Evolutionary conservation across 2,888 invertebrate species (phyloP).

Genomic region (Drosophila mulleri): DNA sequence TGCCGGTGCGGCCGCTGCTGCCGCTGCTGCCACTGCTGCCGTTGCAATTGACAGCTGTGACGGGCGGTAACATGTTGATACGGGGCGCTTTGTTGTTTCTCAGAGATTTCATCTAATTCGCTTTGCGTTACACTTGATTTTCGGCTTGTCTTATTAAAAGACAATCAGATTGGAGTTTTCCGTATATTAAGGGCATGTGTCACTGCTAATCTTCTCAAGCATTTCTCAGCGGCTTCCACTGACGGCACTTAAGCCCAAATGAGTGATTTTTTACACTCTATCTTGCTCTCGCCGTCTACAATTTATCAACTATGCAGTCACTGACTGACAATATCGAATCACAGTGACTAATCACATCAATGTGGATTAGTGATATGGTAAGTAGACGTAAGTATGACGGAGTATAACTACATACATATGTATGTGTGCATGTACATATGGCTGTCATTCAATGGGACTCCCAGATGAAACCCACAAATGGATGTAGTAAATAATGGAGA

Average conservation of each 20-base stretch:
- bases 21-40: background rate
- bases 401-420: too few relatives aligned
- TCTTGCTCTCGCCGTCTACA: background rate
- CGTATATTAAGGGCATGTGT: slow-evolving; percentile 47
- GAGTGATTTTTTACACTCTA: slow-evolving; percentile 39
- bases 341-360: slow-evolving; percentile 25
- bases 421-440: background rate
- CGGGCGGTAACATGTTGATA: slow-evolving; percentile 63
- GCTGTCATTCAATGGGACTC: background rate
- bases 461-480: background rate
- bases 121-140: slow-evolving; percentile 62
- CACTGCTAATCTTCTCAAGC: slow-evolving; percentile 46
- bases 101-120: slow-evolving; percentile 60
- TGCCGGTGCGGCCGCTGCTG: slow-evolving; percentile 17
- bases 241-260: slow-evolving; percentile 42
- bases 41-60: slow-evolving; percentile 69
- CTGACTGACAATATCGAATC: slow-evolving; percentile 21
- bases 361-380: slow-evolving; percentile 10
- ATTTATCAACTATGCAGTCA: slow-evolving; percentile 12
- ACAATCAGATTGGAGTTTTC: slow-evolving; percentile 53
- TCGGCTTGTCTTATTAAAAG: slow-evolving; percentile 60
- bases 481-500: background rate
- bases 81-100: slow-evolving; percentile 40
- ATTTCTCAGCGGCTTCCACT: slow-evolving; percentile 26
- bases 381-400: slow-evolving; percentile 9